Evolutionary conservation across 2,113 vertebrate genomes (phyloP).

Genomic region (Echinops telfairi): DNA sequence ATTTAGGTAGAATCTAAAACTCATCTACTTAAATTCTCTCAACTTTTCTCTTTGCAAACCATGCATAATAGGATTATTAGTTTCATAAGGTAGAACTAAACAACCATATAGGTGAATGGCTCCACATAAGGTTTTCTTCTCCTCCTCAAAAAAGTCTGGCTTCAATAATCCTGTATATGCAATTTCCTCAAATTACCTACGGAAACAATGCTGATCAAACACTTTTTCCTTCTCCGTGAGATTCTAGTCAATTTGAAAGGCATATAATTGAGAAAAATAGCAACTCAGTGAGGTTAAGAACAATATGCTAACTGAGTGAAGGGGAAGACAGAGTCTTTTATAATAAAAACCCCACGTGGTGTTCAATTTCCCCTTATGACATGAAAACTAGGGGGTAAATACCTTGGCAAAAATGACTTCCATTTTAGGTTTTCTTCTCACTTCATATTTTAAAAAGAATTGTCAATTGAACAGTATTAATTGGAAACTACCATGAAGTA

Average conservation of each 20-base stretch:
- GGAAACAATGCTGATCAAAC: not conserved
- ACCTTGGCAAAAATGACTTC: not conserved
- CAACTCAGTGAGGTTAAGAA: not conserved
- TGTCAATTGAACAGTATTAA: not conserved
- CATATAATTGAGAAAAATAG: not conserved
- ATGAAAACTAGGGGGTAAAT: not conserved
- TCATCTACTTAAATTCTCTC: not conserved
- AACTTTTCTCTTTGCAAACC: not conserved
- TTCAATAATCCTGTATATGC: not conserved
- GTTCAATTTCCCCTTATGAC: not conserved
- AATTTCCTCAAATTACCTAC: not conserved
- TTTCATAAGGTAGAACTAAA: not conserved
- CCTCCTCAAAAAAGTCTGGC: not conserved
- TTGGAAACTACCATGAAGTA: slow-evolving; percentile 70
- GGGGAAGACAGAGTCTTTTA: not conserved
- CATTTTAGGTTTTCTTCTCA: not conserved
- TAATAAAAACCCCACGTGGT: not conserved
- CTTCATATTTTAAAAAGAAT: not conserved
- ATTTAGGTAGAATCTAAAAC: not conserved
- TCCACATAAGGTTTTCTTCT: not conserved
- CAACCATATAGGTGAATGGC: not conserved
- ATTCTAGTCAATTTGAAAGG: not conserved
- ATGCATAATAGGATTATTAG: not conserved
- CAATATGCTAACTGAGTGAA: not conserved
- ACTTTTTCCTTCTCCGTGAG: not conserved